phyloP scores from a whole-genome alignment of 2,888 invertebrate species.

The Entomobrya multifasciata region DNA sequence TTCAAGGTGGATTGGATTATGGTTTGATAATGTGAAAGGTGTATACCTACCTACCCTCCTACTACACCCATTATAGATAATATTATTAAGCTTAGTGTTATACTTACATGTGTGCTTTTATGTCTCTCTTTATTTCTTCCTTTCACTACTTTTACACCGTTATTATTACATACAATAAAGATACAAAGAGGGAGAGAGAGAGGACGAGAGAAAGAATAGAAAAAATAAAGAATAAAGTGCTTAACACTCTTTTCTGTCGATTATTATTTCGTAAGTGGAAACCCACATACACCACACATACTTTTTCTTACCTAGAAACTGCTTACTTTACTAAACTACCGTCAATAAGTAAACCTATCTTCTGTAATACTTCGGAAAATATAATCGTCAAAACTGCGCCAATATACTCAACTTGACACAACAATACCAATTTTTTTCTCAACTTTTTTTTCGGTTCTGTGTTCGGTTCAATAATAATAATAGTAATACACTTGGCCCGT shows the following conservation, averaged over 20 bases:
- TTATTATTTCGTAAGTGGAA: constrained; percentile 80
- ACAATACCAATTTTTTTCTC: constrained; percentile 17
- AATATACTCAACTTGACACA: not conserved
- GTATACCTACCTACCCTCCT: not conserved
- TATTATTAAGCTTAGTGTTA: not conserved
- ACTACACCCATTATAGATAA: not conserved
- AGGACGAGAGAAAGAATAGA: not conserved
- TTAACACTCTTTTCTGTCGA: constrained; percentile 74
- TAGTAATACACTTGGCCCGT: constrained; percentile 53
- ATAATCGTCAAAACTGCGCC: not conserved
- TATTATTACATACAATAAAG: not conserved
- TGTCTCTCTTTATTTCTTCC: not conserved
- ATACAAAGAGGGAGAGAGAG: not conserved
- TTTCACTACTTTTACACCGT: not conserved
- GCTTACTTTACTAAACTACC: constrained; percentile 2
- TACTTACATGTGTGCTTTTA: not conserved
- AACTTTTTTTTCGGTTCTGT: too few relatives aligned
- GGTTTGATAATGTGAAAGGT: not conserved
- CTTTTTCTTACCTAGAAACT: constrained; percentile 22
- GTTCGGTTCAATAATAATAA: constrained; percentile 17
- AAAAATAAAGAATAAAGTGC: not conserved
- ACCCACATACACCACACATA: constrained; percentile 31
- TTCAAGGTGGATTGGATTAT: not conserved
- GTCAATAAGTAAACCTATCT: not conserved
- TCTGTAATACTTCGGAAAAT: not conserved